phyloP scores from a whole-genome alignment of 2,797 vertebrate species.

The Acipenser ruthenus region DNA sequence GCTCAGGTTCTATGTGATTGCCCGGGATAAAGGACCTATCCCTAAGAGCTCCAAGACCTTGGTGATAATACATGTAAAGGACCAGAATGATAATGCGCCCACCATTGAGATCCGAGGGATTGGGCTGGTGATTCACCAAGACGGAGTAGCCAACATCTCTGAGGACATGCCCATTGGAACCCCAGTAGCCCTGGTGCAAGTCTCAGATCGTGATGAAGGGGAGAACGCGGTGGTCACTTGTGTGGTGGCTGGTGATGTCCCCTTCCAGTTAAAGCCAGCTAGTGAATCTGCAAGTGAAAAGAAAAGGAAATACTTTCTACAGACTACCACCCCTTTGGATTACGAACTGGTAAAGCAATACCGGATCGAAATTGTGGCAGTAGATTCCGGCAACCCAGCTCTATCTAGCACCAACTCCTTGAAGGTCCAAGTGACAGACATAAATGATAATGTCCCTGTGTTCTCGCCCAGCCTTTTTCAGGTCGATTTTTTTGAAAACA shows the following conservation, averaged over 20 bases:
- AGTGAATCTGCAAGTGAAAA: constrained; percentile 83
- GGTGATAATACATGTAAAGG: constrained; percentile 78
- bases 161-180: constrained; percentile 91
- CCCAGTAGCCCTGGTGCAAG: constrained; percentile 87
- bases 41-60: constrained; percentile 78
- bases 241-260: constrained; percentile 88
- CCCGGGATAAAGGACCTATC: constrained; percentile 84
- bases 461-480: constrained; percentile 79
- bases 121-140: constrained; percentile 84
- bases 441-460: constrained; percentile 84
- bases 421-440: constrained; percentile 87
- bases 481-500: constrained; percentile 83
- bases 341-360: constrained; percentile 85
- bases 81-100: constrained; percentile 89
- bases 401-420: constrained; percentile 93
- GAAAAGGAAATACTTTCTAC: constrained; percentile 94
- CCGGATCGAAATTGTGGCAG: constrained; percentile 88
- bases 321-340: constrained; percentile 86
- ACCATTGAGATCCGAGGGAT: constrained; percentile 92
- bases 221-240: constrained; percentile 93
- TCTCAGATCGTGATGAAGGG: constrained; percentile 87
- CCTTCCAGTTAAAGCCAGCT: constrained; percentile 85
- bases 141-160: constrained; percentile 89
- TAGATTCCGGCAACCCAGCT: constrained; percentile 91
- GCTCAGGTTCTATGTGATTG: constrained; percentile 83